Evolutionary conservation across 2,888 invertebrate species (phyloP).

Genomic region (Omphaloscelis lunosa): DNA sequence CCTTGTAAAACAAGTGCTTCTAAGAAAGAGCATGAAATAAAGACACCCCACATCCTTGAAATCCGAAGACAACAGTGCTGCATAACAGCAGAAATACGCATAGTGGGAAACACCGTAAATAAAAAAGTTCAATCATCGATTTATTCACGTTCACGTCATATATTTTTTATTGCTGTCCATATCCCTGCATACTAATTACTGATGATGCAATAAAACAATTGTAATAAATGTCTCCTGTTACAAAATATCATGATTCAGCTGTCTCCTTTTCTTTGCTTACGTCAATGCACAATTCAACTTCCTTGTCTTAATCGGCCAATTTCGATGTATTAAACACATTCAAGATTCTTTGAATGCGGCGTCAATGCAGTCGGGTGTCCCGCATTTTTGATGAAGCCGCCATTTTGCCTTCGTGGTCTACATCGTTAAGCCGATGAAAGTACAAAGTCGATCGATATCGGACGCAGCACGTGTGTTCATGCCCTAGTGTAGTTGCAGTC

Average conservation of each 20-base stretch:
- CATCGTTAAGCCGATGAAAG: conserved; percentile 55
- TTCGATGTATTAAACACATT: conserved; percentile 46
- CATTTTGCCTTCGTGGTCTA: conserved; percentile 48
- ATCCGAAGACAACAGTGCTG: too few relatives aligned
- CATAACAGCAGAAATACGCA: too few relatives aligned
- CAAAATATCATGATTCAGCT: conserved; percentile 21
- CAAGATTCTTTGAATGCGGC: conserved; percentile 48
- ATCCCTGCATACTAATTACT: conserved; percentile 52
- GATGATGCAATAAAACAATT: conserved; percentile 21
- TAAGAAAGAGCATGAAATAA: neutral
- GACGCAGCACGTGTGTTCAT: conserved; percentile 32
- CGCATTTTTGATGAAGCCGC: conserved; percentile 54
- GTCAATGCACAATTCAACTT: conserved; percentile 43
- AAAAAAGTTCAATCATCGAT: conserved; percentile 18
- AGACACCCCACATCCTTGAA: too few relatives aligned
- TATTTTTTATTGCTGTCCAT: conserved; percentile 39
- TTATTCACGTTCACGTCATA: conserved; percentile 18
- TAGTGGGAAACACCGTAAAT: neutral
- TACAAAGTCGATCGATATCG: conserved; percentile 52
- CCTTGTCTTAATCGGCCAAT: conserved; percentile 48
- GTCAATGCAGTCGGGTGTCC: conserved; percentile 41
- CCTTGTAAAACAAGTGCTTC: too few relatives aligned
- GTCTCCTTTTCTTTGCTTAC: conserved; percentile 37
- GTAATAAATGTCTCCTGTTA: conserved; percentile 38
- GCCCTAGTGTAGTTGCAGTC: conserved; percentile 48